Evolutionary conservation across 2,113 vertebrate species (phyloP).

Genomic region (Lepidothrix coronata): DNA sequence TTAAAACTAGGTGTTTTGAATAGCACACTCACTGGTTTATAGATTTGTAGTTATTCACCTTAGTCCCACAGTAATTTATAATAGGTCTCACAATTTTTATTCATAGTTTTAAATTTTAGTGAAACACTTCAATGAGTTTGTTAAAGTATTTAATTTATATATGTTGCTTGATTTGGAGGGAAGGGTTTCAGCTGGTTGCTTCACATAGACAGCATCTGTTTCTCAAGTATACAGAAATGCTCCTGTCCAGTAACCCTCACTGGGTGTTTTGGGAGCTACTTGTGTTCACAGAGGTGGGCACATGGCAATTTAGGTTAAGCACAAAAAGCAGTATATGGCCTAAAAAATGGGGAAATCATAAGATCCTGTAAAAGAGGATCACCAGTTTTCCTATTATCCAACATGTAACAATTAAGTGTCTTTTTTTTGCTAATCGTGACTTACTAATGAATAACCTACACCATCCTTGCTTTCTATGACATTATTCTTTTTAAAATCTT

Average conservation of each 20-base stretch:
- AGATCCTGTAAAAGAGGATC: neutral
- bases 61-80: neutral
- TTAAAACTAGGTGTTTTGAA: neutral
- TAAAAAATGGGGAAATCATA: neutral
- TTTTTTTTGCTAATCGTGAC: neutral
- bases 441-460: neutral
- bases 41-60: neutral
- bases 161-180: neutral
- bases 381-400: neutral
- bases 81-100: neutral
- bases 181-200: neutral
- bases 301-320: fast-evolving
- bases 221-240: neutral
- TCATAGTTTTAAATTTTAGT: neutral
- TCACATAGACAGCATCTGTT: neutral
- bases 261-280: neutral
- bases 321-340: neutral
- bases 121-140: neutral
- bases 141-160: neutral
- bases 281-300: neutral
- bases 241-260: neutral
- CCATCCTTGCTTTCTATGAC: neutral
- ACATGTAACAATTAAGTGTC: neutral
- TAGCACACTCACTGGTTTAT: neutral
- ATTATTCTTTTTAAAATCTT: neutral